Conservation (phyloP, 2,113 vertebrate genomes). For the Leucopsar rothschildi region DNA sequence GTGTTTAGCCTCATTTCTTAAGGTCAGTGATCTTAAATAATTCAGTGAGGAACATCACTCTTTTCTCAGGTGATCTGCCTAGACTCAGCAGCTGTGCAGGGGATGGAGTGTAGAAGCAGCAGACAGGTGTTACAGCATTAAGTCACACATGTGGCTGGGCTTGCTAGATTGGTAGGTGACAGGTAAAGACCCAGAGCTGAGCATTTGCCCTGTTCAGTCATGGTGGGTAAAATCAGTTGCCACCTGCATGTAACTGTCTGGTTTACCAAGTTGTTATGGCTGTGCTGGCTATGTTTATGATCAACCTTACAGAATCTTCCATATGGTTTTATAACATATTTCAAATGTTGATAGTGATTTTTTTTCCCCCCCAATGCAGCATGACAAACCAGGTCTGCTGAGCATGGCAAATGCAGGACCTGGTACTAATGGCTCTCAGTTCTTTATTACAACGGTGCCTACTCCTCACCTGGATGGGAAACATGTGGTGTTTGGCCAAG, state of each 20-base stretch:
- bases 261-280: not conserved
- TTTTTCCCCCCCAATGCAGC: constrained; percentile 55
- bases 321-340: not conserved
- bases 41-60: not conserved
- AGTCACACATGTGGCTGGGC: not conserved
- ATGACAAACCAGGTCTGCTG: constrained; percentile 87
- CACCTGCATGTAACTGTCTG: not conserved
- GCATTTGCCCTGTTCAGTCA: not conserved
- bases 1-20: not conserved
- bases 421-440: constrained; percentile 95
- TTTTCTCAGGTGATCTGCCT: not conserved
- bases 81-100: not conserved
- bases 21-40: not conserved
- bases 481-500: constrained; percentile 93
- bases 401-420: constrained; percentile 96
- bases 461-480: constrained; percentile 92
- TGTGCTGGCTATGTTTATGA: not conserved
- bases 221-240: not conserved
- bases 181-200: not conserved
- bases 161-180: not conserved
- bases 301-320: not conserved
- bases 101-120: not conserved
- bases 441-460: constrained; percentile 93
- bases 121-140: not conserved
- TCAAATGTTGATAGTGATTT: not conserved